A percentile compares a stretch with the other conserved stretches of the same genome.
Conservation (phyloP, 37 sponge, comb jelly and placozoan species). For the Halisarca cf. caerulea region DNA sequence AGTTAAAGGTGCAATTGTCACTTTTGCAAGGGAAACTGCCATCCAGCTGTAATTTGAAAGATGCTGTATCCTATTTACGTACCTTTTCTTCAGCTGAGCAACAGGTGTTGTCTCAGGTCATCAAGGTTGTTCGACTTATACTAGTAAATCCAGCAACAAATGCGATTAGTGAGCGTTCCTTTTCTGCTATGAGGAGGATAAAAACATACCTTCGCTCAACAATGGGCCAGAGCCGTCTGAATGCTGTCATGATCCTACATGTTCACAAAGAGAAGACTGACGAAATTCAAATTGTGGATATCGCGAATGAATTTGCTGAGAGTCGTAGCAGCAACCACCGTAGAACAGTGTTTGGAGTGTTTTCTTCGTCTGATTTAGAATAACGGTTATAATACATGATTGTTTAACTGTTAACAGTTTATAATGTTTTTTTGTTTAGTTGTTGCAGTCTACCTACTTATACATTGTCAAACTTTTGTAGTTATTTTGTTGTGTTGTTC, state of each 20-base stretch:
- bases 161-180: neutral
- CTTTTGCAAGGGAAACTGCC: constrained; percentile 4
- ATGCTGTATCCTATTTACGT: neutral
- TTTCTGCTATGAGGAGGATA: constrained; percentile 11
- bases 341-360: no score
- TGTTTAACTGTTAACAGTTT: no score
- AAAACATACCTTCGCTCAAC: constrained; percentile 10
- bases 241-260: constrained; percentile 7
- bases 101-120: neutral
- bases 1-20: neutral
- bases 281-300: neutral
- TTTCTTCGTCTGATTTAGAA: no score
- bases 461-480: no score
- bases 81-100: neutral
- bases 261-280: constrained; percentile 8
- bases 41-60: neutral
- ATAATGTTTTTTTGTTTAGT: no score
- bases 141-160: constrained; percentile 11
- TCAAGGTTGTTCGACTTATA: neutral
- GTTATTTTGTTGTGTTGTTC: no score
- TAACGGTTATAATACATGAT: no score
- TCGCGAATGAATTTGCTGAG: neutral
- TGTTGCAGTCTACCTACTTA: no score
- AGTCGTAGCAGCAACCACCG: constrained; percentile 17
- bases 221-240: neutral